Base-by-base conservation (phyloP, 2,888 invertebrate genomes). In the Brassicogethes aeneus region DNA sequence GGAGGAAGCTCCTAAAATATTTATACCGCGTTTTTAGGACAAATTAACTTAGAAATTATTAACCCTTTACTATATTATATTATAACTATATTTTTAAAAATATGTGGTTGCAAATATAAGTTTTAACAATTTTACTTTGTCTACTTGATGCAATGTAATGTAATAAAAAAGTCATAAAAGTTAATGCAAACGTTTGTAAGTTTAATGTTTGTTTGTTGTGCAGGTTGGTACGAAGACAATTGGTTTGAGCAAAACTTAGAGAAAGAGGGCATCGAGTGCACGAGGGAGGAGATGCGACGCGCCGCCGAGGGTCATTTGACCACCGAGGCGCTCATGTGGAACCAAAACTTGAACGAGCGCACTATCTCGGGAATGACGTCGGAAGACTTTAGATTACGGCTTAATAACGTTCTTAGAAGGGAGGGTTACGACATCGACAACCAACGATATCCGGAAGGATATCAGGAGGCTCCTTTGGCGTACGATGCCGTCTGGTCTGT, bases 401-500 rank as follows among this genome's bases (percentile, higher is more conserved):
- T 97, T 61, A 88, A 94, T 66, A 77, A 82, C 53, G 82, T 83
- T 43, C 74, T 95, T 39, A 80, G 82, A 41, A 79, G 80, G 42
- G 83, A 83, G 42, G 86, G 87, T 17, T 89, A 85, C 66, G 88
- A 92, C 62, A 86, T 91, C 53, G 87, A 85, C 63, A 84, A 88
- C 46, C 84, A 85, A 61, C 76, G 86, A 47, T 90, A 82, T 68
- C 92, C 92, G 2, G 91, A 90, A 66, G 95, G 96, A 8, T 95
- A 95, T 69, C 91, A 92, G 62, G 99, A 99, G 70, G 97, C 99
- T 3, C 99, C 99, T 0, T 70, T 99, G 41, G 99, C 99, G 34
- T 99, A 99, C 65, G 99, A 99, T 69, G 99, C 99, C 7, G 92
- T 99, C 36, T 99, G 99, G 99, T 93, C 97, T 31, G 86, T 97